Evolutionary conservation across 1,140 invertebrate genomes (phyloP).

Genomic region (Macrocentrus cingulum): DNA sequence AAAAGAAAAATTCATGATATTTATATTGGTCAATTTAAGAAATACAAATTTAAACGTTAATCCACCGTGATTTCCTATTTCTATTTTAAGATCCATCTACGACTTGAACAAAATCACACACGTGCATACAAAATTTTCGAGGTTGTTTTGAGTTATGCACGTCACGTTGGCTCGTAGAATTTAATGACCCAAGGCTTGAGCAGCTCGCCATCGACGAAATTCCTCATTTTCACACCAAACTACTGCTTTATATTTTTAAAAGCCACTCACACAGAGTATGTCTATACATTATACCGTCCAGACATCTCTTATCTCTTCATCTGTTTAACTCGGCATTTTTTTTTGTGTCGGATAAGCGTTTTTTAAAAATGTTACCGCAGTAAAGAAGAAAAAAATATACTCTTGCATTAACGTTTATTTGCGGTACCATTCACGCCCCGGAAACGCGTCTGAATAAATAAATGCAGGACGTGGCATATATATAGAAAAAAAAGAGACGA

Average conservation of each 20-base stretch:
- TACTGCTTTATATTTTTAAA: neutral
- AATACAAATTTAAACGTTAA: neutral
- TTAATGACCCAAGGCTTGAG: neutral
- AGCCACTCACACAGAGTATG: neutral
- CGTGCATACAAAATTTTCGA: no score
- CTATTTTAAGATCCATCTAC: conserved; percentile 8
- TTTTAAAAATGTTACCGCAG: no score
- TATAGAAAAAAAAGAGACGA: no score
- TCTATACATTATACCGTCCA: no score
- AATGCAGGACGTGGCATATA: no score
- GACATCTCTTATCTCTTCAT: neutral
- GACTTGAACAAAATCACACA: neutral
- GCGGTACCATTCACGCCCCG: no score
- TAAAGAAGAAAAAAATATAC: no score
- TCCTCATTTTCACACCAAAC: neutral
- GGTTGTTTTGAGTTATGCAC: neutral
- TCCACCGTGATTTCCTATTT: neutral
- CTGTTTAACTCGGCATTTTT: neutral
- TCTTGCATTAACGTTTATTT: no score
- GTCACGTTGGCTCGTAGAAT: neutral
- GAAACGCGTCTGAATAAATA: no score
- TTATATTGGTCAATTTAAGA: neutral
- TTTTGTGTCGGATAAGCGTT: no score
- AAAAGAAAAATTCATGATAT: conserved; percentile 24
- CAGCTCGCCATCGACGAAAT: neutral